Percentiles rank a stretch among this genome's conserved stretches.
Conservation (phyloP, 35 echinoderm and acorn worm species). For the Stichopus chloronotus region DNA sequence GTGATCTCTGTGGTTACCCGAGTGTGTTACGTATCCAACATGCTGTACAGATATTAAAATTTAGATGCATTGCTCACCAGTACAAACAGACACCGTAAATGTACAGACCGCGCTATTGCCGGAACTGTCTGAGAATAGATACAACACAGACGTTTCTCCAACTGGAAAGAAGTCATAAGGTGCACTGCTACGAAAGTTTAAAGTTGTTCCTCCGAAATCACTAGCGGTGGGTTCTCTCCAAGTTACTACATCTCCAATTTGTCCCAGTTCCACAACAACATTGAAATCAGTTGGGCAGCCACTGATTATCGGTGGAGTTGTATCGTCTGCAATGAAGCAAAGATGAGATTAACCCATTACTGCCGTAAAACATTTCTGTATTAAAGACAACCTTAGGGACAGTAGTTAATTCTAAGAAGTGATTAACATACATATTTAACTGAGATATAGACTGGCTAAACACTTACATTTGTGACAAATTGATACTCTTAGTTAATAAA, state of each 20-base stretch:
- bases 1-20: too few species aligned
- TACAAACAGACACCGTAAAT: background rate
- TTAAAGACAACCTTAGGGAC: too few species aligned
- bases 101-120: background rate
- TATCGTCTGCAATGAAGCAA: background rate
- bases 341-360: background rate
- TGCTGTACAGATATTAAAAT: too few species aligned
- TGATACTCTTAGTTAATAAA: too few species aligned
- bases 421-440: too few species aligned
- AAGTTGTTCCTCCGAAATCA: background rate
- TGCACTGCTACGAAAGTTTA: background rate
- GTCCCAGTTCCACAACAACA: background rate
- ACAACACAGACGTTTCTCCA: background rate
- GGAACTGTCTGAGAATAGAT: background rate
- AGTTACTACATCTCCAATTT: background rate
- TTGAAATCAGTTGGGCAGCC: background rate
- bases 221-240: background rate
- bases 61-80: background rate
- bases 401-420: too few species aligned
- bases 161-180: background rate
- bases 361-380: too few species aligned
- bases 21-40: too few species aligned
- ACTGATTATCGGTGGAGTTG: background rate
- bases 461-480: too few species aligned
- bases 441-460: too few species aligned